phyloP scores from a whole-genome alignment of 2,888 invertebrate species.

The Pseudolycoriella hygida region DNA sequence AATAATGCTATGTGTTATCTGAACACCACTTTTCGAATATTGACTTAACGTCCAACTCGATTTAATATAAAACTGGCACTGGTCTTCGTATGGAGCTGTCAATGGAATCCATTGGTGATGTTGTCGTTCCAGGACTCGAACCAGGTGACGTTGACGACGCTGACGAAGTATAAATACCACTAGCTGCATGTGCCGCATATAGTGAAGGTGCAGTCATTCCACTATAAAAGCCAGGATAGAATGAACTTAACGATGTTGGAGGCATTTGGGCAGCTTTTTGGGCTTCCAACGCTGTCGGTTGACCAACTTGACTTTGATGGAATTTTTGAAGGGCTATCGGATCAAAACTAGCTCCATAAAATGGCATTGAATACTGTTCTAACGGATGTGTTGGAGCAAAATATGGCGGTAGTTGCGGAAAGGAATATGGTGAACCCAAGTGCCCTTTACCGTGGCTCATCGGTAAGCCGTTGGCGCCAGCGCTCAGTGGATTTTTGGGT shows the following conservation, averaged over 20 bases:
- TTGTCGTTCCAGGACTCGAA: constrained; percentile 24
- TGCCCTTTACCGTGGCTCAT: constrained; percentile 15
- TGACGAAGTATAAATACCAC: constrained; percentile 21
- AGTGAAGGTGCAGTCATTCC: constrained; percentile 27
- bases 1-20: too few species aligned
- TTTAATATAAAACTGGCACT: constrained; percentile 21
- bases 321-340: constrained; percentile 27
- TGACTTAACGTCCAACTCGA: too few species aligned
- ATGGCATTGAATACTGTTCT: constrained; percentile 35
- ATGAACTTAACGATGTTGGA: constrained; percentile 26
- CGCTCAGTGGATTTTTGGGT: constrained; percentile 51
- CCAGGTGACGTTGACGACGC: constrained; percentile 16
- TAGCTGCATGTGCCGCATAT: constrained; percentile 26
- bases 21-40: too few species aligned
- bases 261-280: constrained; percentile 27
- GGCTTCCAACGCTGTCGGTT: constrained; percentile 17
- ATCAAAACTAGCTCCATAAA: constrained; percentile 29
- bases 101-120: constrained; percentile 15
- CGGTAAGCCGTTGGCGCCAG: constrained; percentile 25
- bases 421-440: constrained; percentile 37
- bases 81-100: constrained; percentile 24
- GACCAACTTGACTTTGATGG: constrained; percentile 23
- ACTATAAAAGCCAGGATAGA: constrained; percentile 28
- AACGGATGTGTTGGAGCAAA: constrained; percentile 54
- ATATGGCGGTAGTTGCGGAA: constrained; percentile 45